Percentiles rank a stretch among this genome's conserved stretches.
Evolutionary conservation across 2,113 vertebrate genomes (phyloP).

Genomic region (Furnarius figulus): DNA sequence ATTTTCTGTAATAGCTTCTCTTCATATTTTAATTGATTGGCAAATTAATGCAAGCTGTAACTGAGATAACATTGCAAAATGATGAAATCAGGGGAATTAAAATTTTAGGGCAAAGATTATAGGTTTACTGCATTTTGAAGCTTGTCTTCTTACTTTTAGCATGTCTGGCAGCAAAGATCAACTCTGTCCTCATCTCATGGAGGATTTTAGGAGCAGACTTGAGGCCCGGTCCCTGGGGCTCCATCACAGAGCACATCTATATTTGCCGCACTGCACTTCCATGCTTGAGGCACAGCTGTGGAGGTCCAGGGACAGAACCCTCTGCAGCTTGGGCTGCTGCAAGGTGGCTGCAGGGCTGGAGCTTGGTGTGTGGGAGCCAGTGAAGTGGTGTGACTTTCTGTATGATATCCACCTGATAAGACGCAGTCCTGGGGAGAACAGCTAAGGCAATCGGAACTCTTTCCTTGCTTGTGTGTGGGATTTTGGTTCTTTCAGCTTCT

Average conservation of each 20-base stretch:
- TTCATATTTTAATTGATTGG: constrained; percentile 26
- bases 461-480: background rate
- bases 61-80: background rate
- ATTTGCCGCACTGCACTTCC: background rate
- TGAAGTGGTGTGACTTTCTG: accelerated
- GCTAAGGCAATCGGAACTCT: no score
- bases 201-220: background rate
- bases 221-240: background rate
- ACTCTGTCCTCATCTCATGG: background rate
- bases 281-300: accelerated
- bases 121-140: background rate
- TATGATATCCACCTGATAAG: background rate
- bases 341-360: background rate
- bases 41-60: constrained; percentile 12
- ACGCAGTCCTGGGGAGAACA: background rate
- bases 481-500: background rate
- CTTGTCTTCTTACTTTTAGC: background rate
- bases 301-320: background rate
- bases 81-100: background rate
- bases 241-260: background rate
- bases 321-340: background rate
- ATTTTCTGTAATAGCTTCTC: background rate
- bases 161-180: background rate
- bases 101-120: background rate
- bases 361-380: accelerated